Evolutionary conservation across 2,888 invertebrate species (phyloP), one percentile per base, ranked within the genome.

Genomic region (Helobdella robusta): DNA sequence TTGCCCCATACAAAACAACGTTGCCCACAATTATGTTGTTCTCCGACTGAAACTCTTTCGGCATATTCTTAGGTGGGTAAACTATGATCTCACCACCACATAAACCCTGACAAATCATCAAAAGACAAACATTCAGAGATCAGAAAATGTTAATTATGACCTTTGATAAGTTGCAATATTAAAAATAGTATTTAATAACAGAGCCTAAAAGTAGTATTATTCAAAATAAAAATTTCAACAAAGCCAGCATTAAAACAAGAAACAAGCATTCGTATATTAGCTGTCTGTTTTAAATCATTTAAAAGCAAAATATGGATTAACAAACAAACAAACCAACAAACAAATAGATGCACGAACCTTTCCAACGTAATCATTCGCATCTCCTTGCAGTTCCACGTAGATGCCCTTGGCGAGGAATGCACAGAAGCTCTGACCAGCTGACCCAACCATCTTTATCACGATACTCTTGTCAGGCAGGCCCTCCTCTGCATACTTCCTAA

Each of bases 401-500:
- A 97, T 85, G 30, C 98, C 98, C 71, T 86, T 87, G 0, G 89
- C 87, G 73, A 98, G 82, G 83, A 98, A 98, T 5, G 97, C 97
- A 79, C 97, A 91, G 83, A 98, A 98, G 77, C 95, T 97, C 83
- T 98, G 98, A 15, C 98, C 98, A 11, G 95, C 98, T 2, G 94
- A 92, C 20, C 98, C 98, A 56, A 82, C 86, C 70, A 97, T 82
- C 46, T 84, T 84, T 65, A 98, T 88, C 74, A 74, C 71, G 54
- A 78, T 78, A 64, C 68, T 86, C 25, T 86, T 71, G 30, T 73
- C 86, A 0, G 93, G 91, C 15, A 95, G 82, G 6, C 95, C 94
- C 36, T 83, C 83, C 74, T 93, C 92, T 18, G 89, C 87, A 78
- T 86, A 89, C 83, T 88, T 89, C 82, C 91, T 91, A 74, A 18